Conservation (phyloP, 2,113 vertebrate genomes). For the Mastomys coucha region DNA sequence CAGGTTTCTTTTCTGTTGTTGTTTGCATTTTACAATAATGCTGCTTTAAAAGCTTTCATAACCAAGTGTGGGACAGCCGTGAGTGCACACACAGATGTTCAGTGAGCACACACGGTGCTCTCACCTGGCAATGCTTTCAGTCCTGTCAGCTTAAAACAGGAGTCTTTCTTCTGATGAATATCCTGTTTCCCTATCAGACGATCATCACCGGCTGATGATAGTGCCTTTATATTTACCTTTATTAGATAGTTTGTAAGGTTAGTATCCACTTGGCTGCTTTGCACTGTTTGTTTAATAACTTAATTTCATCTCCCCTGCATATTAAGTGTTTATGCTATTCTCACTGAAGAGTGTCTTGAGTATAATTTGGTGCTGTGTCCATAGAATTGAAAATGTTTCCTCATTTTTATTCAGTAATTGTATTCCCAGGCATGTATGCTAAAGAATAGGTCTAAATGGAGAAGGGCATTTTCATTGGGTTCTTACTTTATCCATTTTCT, state of each 20-base stretch:
- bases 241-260: constrained; percentile 59
- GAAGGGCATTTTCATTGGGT: not conserved
- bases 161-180: constrained; percentile 11
- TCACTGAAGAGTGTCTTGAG: constrained; percentile 18
- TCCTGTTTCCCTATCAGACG: not conserved
- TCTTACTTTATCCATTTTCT: not conserved
- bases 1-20: not conserved
- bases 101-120: no score
- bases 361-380: constrained; percentile 56
- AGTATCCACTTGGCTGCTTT: constrained; percentile 30
- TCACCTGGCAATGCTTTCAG: not conserved
- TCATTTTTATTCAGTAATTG: not conserved
- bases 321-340: constrained; percentile 32
- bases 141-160: constrained; percentile 41
- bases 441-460: constrained; percentile 21
- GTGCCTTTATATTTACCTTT: constrained; percentile 64
- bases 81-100: not conserved
- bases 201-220: not conserved
- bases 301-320: constrained; percentile 35
- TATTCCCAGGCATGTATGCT: constrained; percentile 26
- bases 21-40: not conserved
- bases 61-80: not conserved
- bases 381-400: constrained; percentile 51
- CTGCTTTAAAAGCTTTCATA: not conserved
- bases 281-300: constrained; percentile 56